These are phyloP conservation scores for Ascidia mentula DNA, from an alignment of 23 tunicate species.

Conservation along the genomic window DNA sequence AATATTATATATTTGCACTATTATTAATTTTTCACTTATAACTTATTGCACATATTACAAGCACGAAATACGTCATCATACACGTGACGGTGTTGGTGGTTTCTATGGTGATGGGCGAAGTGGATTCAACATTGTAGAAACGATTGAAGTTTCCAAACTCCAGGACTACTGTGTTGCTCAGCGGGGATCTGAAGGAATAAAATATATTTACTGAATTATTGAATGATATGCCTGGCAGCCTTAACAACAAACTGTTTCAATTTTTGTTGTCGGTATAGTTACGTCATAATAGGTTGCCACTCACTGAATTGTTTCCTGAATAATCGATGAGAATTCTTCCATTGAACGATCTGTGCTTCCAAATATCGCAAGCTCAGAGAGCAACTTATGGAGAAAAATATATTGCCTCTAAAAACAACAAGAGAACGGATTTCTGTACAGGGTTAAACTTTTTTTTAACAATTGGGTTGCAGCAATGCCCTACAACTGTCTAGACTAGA, in stretches of 20 bases:
- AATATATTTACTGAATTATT: neutral
- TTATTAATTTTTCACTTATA: neutral
- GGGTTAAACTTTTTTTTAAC: neutral
- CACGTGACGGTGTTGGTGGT: neutral
- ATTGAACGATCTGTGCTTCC: slow-evolving; percentile 45
- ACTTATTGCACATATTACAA: too few relatives aligned
- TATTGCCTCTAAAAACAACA: slow-evolving; percentile 44
- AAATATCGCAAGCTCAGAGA: slow-evolving; percentile 37
- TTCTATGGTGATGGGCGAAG: neutral
- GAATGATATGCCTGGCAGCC: neutral
- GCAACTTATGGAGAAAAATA: slow-evolving; percentile 58
- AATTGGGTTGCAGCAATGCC: neutral
- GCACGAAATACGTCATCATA: too few relatives aligned
- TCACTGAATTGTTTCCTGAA: neutral
- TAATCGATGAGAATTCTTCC: slow-evolving; percentile 21
- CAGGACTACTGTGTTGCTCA: neutral
- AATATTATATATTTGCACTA: neutral
- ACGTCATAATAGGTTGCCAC: too few relatives aligned
- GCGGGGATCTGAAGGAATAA: neutral
- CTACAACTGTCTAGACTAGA: too few relatives aligned
- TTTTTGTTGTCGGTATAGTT: too few relatives aligned
- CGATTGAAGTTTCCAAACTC: neutral
- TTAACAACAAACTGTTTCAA: neutral
- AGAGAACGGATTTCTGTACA: neutral
- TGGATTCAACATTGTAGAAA: neutral